These are phyloP conservation scores for Beris chalybata DNA, from an alignment of 2,888 invertebrate species.

Conservation along the genomic window DNA sequence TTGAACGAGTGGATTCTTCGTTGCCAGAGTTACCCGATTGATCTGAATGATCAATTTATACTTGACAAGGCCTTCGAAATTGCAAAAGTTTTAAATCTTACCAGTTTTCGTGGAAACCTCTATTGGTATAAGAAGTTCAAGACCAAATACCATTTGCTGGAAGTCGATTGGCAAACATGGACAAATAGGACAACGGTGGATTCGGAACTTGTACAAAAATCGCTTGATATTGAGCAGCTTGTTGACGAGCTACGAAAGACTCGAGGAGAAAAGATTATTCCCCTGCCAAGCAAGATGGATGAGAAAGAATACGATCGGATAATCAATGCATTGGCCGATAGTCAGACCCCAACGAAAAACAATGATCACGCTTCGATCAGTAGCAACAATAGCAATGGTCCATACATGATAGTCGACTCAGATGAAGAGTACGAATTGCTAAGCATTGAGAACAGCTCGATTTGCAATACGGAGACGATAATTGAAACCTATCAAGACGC, in stretches of 20 bases:
- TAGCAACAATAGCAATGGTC: neutral
- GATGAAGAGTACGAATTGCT: no score
- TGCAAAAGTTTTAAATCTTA: slow-evolving; percentile 8
- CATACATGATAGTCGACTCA: neutral
- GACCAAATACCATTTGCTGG: slow-evolving; percentile 46
- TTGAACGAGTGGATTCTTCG: slow-evolving; percentile 16
- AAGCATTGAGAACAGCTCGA: neutral
- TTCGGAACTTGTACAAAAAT: no score
- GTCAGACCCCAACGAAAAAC: neutral
- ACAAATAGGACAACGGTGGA: slow-evolving; percentile 30
- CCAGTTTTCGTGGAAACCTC: slow-evolving; percentile 45
- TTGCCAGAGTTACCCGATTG: slow-evolving; percentile 13
- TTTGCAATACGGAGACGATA: neutral
- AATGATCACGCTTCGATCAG: no score
- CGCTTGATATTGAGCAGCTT: slow-evolving; percentile 5
- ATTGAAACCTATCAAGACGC: slow-evolving; percentile 15
- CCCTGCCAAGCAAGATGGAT: slow-evolving; percentile 5
- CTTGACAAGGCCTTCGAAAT: slow-evolving; percentile 11
- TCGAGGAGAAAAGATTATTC: slow-evolving; percentile 10
- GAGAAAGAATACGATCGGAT: slow-evolving; percentile 6
- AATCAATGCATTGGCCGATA: neutral
- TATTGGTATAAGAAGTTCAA: slow-evolving; percentile 47
- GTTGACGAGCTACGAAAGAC: slow-evolving; percentile 5
- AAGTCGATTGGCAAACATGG: slow-evolving; percentile 44
- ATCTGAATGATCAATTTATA: slow-evolving; percentile 12